Percentiles rank a stretch among this genome's conserved stretches.
Conservation (phyloP, 2,113 vertebrate species). For the Cyprichromis sp. region DNA sequence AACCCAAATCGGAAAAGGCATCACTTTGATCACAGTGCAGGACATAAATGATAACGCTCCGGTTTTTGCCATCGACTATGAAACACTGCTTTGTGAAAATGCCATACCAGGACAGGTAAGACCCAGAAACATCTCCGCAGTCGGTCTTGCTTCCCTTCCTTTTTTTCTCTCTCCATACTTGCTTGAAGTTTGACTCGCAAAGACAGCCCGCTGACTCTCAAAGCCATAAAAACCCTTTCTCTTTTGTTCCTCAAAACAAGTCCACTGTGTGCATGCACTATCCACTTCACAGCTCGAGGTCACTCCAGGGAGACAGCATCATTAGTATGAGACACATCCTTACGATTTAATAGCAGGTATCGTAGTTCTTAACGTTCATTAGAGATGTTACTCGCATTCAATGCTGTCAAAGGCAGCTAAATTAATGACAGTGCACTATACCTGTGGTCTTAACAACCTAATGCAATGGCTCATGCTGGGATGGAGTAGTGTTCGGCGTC, state of each 20-base stretch:
- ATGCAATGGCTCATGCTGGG: conserved; percentile 10
- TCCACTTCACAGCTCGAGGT: conserved; percentile 19
- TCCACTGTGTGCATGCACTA: not conserved
- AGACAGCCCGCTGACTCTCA: conserved; percentile 20
- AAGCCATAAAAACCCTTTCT: conserved; percentile 39
- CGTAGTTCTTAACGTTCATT: conserved; percentile 32
- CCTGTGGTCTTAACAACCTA: conserved; percentile 11
- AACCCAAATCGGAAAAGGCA: conserved; percentile 84
- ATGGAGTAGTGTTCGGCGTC: not conserved
- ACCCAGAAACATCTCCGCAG: not conserved
- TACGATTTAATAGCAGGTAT: conserved; percentile 19
- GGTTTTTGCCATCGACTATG: conserved; percentile 90
- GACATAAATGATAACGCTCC: conserved; percentile 96
- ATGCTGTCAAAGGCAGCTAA: not conserved
- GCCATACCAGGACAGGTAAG: conserved; percentile 84
- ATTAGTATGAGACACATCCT: conserved; percentile 34
- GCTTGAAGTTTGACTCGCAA: conserved; percentile 20
- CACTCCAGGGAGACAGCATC: conserved; percentile 11
- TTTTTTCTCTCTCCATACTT: not conserved
- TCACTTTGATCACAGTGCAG: conserved; percentile 81
- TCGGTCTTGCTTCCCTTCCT: not conserved
- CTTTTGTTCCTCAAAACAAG: conserved; percentile 28
- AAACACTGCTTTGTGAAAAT: conserved; percentile 89
- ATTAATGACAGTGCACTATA: conserved; percentile 23
- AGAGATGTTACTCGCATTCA: conserved; percentile 9